Base-by-base conservation (phyloP, 2,113 vertebrate genomes). In the Pleuronectes platessa region DNA sequence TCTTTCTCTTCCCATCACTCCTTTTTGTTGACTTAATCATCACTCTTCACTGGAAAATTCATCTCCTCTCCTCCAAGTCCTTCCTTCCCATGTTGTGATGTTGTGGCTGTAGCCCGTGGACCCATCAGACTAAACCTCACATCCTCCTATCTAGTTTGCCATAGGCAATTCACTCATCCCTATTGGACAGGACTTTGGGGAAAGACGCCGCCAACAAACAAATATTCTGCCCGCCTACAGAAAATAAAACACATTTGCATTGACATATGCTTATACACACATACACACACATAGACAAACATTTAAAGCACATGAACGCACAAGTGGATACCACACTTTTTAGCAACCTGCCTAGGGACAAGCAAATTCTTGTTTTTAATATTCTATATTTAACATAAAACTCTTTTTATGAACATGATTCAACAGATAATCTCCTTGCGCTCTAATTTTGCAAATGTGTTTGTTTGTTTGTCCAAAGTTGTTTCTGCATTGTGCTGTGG, bases 161-260 rank as follows among this genome's bases (percentile, higher is more conserved):
- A 85, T 60, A 54, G 77, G 90, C 88, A 62, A 65, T 77, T 84
- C 78, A 67, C 78, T 90, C 80, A 90, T 92, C 84, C 89, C 83
- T 85, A 85, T 82, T 71, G 88, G 83, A 90, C 86, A 80, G 72
- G 76, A 89, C 73, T 83, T 77, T 9, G 15, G 78, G 75, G 83
- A 83, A 77, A 74, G 77, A 80, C 58, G 66, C 72, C 49, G 42
- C 87, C 86, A 86, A 86, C 70, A 79, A 82, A 83, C 83, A 83
- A 86, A 76, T 86, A 76, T 85, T 88, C 81, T 49, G n/a, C 60
- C 72, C 78, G 63, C 86, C 84, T 64, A 90, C 84, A 4, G 72
- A 74, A 76, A 69, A 53, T 11, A 65, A 60, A 62, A 59, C 14
- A 37, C 70, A 78, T 84, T 66, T 53, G 15, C 65, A 72, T 66